These are phyloP conservation scores for Watersipora subatra DNA, from an alignment of 1,140 invertebrate genomes.

Conservation along the genomic window DNA sequence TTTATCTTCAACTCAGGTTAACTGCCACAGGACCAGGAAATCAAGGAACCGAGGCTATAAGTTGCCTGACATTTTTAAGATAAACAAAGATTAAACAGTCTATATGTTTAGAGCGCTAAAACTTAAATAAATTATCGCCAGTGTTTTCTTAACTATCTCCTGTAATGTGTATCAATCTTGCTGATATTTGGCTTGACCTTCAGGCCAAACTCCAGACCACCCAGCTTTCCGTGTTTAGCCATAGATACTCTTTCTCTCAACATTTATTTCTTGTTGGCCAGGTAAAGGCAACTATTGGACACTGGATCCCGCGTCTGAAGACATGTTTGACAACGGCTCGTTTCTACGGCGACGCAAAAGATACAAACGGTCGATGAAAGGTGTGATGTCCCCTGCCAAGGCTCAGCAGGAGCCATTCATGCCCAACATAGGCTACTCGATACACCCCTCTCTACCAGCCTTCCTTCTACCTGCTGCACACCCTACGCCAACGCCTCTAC, in stretches of 20 bases:
- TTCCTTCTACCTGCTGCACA: slow-evolving; percentile 19
- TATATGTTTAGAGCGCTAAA: too few relatives aligned
- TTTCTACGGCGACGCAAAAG: slow-evolving; percentile 85
- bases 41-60: too few relatives aligned
- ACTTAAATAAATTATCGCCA: too few relatives aligned
- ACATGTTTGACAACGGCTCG: slow-evolving; percentile 99
- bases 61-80: too few relatives aligned
- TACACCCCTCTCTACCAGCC: slow-evolving; percentile 15
- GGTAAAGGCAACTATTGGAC: slow-evolving; percentile 97
- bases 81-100: too few relatives aligned
- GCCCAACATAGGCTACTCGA: slow-evolving; percentile 17
- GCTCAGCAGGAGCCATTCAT: slow-evolving; percentile 16
- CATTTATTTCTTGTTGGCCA: neutral
- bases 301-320: slow-evolving; percentile 83
- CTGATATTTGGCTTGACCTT: neutral
- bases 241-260: neutral
- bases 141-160: neutral
- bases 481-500: slow-evolving; percentile 16
- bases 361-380: slow-evolving; percentile 67
- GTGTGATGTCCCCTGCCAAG: slow-evolving; percentile 19
- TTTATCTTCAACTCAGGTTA: too few relatives aligned
- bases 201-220: neutral
- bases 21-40: too few relatives aligned
- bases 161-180: neutral
- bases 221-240: neutral